Percentiles rank a stretch among this genome's conserved stretches.
phyloP scores from a whole-genome alignment of 1,140 invertebrate species.

The Dreissena polymorpha region DNA sequence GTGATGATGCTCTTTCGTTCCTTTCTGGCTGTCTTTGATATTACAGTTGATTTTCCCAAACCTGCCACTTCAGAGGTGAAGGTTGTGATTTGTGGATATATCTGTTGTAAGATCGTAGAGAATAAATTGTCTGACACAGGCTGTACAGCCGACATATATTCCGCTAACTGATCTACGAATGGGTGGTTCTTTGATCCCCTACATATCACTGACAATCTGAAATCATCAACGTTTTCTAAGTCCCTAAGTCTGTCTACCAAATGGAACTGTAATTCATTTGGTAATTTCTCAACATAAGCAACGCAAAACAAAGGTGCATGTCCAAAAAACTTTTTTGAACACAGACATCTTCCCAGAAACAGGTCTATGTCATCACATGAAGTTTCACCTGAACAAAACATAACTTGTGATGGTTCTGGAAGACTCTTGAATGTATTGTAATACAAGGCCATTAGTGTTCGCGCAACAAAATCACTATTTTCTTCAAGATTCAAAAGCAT shows the following conservation, averaged over 20 bases:
- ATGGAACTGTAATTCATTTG: conserved; percentile 52
- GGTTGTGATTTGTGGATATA: conserved; percentile 39
- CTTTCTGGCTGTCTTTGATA: conserved; percentile 21
- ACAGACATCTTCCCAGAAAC: conserved; percentile 50
- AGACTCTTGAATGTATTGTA: conserved; percentile 54
- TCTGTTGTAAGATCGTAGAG: conserved; percentile 20
- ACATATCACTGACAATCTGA: conserved; percentile 41
- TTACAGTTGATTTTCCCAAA: conserved; percentile 55
- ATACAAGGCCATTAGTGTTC: conserved; percentile 59
- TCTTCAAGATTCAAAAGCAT: conserved; percentile 45
- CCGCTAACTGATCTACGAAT: conserved; percentile 50
- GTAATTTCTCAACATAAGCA: conserved; percentile 57
- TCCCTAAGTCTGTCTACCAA: conserved; percentile 43
- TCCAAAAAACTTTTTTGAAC: neutral
- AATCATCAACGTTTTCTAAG: neutral
- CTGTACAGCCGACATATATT: conserved; percentile 4
- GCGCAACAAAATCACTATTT: conserved; percentile 40
- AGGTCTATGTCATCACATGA: conserved; percentile 57
- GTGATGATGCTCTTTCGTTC: conserved; percentile 9
- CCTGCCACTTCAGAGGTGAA: conserved; percentile 58
- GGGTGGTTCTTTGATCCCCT: conserved; percentile 52
- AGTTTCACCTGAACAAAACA: conserved; percentile 58
- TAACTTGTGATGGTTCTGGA: conserved; percentile 57
- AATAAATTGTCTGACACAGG: conserved; percentile 23
- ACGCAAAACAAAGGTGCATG: conserved; percentile 50